A percentile compares a stretch with the other conserved stretches of the same genome.
Evolutionary conservation across 2,113 vertebrate species (phyloP).

Genomic region (Bufo bufo): DNA sequence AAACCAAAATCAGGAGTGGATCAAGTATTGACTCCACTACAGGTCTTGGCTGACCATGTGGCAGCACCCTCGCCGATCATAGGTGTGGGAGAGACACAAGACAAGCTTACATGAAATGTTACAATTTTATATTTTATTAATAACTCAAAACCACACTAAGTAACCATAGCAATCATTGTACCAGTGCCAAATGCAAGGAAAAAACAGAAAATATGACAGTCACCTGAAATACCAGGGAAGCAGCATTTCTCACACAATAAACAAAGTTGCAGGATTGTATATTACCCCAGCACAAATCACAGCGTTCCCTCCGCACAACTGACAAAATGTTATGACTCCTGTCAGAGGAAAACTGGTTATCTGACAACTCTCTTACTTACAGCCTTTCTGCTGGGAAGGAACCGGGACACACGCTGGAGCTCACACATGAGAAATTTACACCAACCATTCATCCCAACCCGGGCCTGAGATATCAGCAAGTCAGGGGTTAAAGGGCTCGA

Average conservation of each 20-base stretch:
- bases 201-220: background rate
- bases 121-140: background rate
- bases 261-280: background rate
- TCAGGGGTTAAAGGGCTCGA: too few species aligned
- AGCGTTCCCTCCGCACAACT: background rate
- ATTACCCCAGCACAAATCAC: background rate
- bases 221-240: background rate
- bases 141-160: background rate
- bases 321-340: conserved; percentile 5
- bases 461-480: too few species aligned
- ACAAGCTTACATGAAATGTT: background rate
- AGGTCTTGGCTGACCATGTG: too few species aligned
- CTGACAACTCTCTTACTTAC: background rate
- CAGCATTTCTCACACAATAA: background rate
- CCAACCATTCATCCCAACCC: too few species aligned
- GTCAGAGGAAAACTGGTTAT: background rate
- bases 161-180: background rate
- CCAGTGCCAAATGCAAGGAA: background rate
- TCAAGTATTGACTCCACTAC: too few species aligned
- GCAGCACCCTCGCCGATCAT: background rate
- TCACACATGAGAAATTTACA: too few species aligned
- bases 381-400: background rate
- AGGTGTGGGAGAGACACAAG: background rate
- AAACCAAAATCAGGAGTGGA: too few species aligned
- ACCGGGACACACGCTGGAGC: background rate